Evolutionary conservation across 2,888 invertebrate species (phyloP).

Genomic region (Ornithoptera alexandrae): DNA sequence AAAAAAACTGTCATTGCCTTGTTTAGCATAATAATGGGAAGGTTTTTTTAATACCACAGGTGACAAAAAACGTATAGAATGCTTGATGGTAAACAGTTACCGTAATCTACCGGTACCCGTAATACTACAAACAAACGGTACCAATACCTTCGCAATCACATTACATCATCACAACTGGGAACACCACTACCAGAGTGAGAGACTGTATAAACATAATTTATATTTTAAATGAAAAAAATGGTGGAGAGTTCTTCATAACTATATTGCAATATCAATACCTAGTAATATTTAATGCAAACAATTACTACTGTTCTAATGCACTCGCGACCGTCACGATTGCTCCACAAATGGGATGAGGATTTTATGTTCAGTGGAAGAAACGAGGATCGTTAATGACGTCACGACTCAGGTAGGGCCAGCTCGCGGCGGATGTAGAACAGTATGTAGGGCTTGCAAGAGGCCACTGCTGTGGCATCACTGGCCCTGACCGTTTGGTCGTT

Average conservation of each 20-base stretch:
- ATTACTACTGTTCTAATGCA: not conserved
- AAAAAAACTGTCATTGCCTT: too few species aligned
- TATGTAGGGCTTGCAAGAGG: constrained; percentile 90
- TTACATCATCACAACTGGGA: not conserved
- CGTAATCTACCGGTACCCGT: too few species aligned
- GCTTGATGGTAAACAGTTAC: too few species aligned
- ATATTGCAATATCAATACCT: not conserved
- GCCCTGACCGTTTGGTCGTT: constrained; percentile 91
- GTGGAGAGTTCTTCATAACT: not conserved
- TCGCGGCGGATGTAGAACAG: constrained; percentile 90
- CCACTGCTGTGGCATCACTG: constrained; percentile 83
- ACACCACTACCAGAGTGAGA: not conserved
- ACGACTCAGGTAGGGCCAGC: constrained; percentile 60
- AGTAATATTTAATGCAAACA: not conserved
- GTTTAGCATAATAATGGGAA: too few species aligned
- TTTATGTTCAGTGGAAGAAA: not conserved
- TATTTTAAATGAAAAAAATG: not conserved
- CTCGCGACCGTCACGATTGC: not conserved
- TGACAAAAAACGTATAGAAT: not conserved
- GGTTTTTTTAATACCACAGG: not conserved
- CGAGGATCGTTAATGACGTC: constrained; percentile 34
- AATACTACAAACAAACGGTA: not conserved
- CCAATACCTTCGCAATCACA: not conserved
- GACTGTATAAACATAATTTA: not conserved
- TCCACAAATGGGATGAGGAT: not conserved